Base-by-base conservation (phyloP, 2,888 invertebrate genomes). In the Halictus quadricinctus region DNA sequence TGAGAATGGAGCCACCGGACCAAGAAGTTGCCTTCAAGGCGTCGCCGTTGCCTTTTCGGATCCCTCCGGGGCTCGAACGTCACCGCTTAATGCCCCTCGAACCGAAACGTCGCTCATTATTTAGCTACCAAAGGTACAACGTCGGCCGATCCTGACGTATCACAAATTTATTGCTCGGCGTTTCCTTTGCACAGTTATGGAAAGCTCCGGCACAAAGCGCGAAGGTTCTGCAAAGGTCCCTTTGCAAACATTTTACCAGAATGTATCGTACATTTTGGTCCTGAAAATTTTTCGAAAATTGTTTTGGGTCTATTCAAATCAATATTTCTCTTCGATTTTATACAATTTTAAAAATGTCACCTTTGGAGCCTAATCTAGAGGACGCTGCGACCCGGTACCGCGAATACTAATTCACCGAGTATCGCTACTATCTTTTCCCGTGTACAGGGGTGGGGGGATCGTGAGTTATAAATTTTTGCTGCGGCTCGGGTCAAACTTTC, bases 1-100 rank as follows among this genome's bases (percentile, higher is more conserved):
- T 85, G 70, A 87, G 89, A 89, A 90, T 88, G 87, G 89, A 90
- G 84, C 73, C 82, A 81, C 73, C 78, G 60, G 83, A 74, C 78
- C 77, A 83, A 73, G 83, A 88, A 89, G 87, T 88, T 90, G 86
- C 85, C 85, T 86, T 87, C 81, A 80, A 72, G 79, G 69, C 69
- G 46, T 60, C 70, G 41, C 79, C 70, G 79, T 74, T 81, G 79
- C 76, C 76, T 79, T 88, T 87, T 80, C 76, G 83, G 79, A n/a
- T 54, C n/a, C n/a, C 21, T 54, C 54, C 21, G n/a, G 21, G 21
- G 54, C 54, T n/a, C 54, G 21, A 46, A 74, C 78, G 60, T 78
- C 60, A 60, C 74, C 76, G 80, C 72, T 81, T 80, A 79, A 83
- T 58, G 78, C 78, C 75, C 79, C 72, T 41, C 66, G 15, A 66